Evolutionary conservation across 2,797 vertebrate species (phyloP), one percentile per base, ranked within the genome.

Genomic region (Yasuhikotakia modesta): DNA sequence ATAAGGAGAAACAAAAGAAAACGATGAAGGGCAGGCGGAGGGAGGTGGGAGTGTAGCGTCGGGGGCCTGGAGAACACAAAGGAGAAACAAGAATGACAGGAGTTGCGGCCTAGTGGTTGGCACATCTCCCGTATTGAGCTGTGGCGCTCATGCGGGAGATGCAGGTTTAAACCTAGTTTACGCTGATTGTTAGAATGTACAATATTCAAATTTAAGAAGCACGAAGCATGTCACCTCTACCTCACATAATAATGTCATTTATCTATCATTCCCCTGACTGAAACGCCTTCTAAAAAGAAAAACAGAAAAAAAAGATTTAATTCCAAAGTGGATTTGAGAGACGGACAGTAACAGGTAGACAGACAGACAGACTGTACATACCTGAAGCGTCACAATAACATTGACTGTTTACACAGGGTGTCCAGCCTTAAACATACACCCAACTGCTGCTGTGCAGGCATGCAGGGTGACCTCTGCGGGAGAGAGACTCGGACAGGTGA

Each of bases 401-500:
- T 21, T 12, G 46, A 77, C 21, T 67, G 81, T 76, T 66, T 80
- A 35, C 63, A 39, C 76, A 76, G 72, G 60, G 73, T 58, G 67
- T 72, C 64, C 2, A 24, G 67, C n/a, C 74, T 64, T 77, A 57
- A 32, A 65, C 63, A 77, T 58, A 81, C 69, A 76, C 39, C 43
- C 53, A 10, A 73, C 72, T 32, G 68, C 48, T 16, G 2, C 60
- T 48, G 72, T 45, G 35, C 30, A 5, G 32, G 53, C 70, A 70
- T 80, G 69, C 35, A 71, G 78, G 84, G 80, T 85, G 93, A 95
- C 93, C 92, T 93, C 91, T 93, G 85, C 86, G 84, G 73, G 86
- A 94, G 94, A 96, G 94, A 76, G 92, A 94, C 93, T 89, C 91
- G 85, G 95, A 96, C 95, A 98, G 96, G 95, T 98, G 95, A 92